Percentiles rank a stretch among this genome's conserved stretches.
These are phyloP conservation scores for Ondatra zibethicus DNA, from an alignment of 2,113 vertebrate species.

Conservation along the genomic window DNA sequence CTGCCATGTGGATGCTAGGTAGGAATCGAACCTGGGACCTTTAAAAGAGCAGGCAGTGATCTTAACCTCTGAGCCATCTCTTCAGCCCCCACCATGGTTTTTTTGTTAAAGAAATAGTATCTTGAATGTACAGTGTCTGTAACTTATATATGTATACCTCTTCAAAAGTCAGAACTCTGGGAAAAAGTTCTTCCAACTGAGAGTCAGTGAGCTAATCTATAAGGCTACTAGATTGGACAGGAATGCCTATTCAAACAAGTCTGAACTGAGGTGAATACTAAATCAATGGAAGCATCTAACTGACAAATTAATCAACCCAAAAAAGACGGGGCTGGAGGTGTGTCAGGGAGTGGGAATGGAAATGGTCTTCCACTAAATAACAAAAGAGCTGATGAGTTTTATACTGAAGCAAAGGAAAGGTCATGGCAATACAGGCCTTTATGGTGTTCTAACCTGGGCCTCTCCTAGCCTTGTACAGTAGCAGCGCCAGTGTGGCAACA, in stretches of 20 bases:
- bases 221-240: neutral
- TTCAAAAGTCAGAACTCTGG: constrained; percentile 33
- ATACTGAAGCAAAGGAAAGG: constrained; percentile 13
- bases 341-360: neutral
- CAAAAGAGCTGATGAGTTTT: constrained; percentile 3
- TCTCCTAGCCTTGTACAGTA: neutral
- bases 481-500: neutral
- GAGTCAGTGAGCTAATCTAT: neutral
- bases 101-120: constrained; percentile 1
- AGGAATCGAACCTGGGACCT: neutral
- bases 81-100: neutral
- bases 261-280: neutral
- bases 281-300: neutral
- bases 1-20: neutral
- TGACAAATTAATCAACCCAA: constrained; percentile 5
- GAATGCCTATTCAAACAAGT: constrained; percentile 26
- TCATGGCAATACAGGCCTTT: neutral
- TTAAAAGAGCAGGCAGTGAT: neutral
- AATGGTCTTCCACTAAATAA: neutral
- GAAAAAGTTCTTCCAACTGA: neutral
- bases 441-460: neutral
- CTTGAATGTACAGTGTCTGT: neutral
- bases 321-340: neutral
- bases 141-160: neutral
- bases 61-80: neutral